Evolutionary conservation across 2,113 vertebrate genomes (phyloP), one percentile per base, ranked within the genome.

Genomic region (Dinomys branickii): DNA sequence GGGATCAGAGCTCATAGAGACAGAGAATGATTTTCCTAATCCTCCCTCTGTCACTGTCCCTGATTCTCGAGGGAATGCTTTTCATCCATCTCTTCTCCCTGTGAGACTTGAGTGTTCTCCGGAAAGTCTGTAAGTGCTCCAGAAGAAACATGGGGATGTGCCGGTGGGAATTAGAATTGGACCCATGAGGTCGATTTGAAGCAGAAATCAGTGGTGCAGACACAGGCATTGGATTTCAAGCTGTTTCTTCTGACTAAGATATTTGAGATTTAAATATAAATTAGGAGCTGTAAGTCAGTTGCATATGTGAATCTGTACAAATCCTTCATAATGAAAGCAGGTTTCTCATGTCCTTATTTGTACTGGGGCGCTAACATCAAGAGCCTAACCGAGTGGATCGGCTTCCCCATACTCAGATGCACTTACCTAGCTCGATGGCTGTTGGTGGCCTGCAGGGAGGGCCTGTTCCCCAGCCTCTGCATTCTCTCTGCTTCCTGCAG

Each of bases 241-340:
- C 69, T 2, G 77, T 52, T 94, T 63, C 92, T 96, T 90, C 75
- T 90, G 80, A 93, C 94, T 54, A 52, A 90, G 47, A 77, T 77
- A 73, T 85, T 92, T 84, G 65, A 84, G 85, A 56, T 88, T 95
- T 92, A 85, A 96, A 94, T 94, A 75, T 14, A 71, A 94, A 84
- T 35, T 65, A 95, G 92, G 88, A 90, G 59, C 92, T 84, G 50
- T 30, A 82, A 96, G 77, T 90, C 59, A 94, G 77, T 81, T 91
- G 35, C 54, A 0, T 1, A 26, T 81, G 26, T 77, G 85, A 96
- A 44, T 84, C 63, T 84, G 77, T 13, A 30, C 94, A 92, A 97
- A 94, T 92, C 96, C 94, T 65, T 94, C 71, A 9, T 88, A 81
- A 84, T 33, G 69, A 2, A 41, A 93, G 58, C 22, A 50, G 67